These are phyloP conservation scores for Meleagris gallopavo DNA, from an alignment of 2,113 vertebrate species.

Conservation along the genomic window DNA sequence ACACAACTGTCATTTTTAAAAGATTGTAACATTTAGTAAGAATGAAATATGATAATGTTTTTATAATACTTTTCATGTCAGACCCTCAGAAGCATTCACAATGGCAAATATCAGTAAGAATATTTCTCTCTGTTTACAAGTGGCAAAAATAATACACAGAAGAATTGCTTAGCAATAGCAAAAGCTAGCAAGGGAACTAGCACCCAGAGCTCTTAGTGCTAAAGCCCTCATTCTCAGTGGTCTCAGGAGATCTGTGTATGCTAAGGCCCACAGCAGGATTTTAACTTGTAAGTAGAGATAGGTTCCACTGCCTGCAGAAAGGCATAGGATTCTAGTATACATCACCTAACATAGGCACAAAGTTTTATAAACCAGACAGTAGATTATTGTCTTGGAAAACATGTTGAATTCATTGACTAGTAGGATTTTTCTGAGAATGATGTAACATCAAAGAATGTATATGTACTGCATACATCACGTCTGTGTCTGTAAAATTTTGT, in stretches of 20 bases:
- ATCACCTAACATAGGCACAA: neutral
- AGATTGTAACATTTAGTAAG: neutral
- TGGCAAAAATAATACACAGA: neutral
- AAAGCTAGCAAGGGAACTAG: neutral
- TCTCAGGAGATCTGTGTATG: neutral
- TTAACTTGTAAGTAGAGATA: neutral
- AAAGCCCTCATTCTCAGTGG: neutral
- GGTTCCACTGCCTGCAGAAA: neutral
- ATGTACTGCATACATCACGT: neutral
- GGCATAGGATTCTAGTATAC: neutral
- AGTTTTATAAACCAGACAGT: neutral
- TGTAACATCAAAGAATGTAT: neutral
- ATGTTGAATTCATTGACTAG: neutral
- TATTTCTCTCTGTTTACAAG: neutral
- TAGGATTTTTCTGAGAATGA: neutral
- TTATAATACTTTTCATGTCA: neutral
- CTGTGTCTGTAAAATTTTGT: neutral
- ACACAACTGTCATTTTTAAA: neutral
- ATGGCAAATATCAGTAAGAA: neutral
- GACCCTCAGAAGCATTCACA: neutral
- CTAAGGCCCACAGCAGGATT: neutral
- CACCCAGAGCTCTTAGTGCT: neutral
- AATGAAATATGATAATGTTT: neutral
- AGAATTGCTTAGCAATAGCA: neutral
- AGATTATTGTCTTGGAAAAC: neutral